Percentiles rank a stretch among this genome's conserved stretches.
Conservation (phyloP, 1,140 invertebrate genomes). For the Chironomus tepperi region DNA sequence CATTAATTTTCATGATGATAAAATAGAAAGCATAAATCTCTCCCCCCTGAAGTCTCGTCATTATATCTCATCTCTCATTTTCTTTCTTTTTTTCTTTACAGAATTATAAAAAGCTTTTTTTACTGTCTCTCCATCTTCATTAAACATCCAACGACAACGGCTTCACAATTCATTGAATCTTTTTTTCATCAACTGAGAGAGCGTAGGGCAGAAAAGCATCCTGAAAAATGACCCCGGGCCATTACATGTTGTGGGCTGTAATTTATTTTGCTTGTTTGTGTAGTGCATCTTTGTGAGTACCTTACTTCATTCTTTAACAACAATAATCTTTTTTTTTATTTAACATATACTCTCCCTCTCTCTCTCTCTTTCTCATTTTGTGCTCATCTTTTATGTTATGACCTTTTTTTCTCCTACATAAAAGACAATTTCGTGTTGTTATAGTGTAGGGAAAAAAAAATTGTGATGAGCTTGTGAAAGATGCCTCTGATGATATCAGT, state of each 20-base stretch:
- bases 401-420: too few species aligned
- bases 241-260: conserved; percentile 39
- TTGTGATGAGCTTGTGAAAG: too few species aligned
- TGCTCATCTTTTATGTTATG: too few species aligned
- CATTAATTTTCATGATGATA: too few species aligned
- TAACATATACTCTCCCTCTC: too few species aligned
- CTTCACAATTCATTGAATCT: neutral
- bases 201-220: neutral
- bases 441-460: too few species aligned
- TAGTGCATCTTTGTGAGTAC: conserved; percentile 41
- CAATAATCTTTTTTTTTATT: neutral
- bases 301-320: neutral
- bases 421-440: too few species aligned
- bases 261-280: conserved; percentile 40
- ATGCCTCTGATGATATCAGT: too few species aligned
- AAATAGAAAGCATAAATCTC: too few species aligned
- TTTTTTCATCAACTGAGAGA: neutral
- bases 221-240: conserved; percentile 37
- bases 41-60: neutral
- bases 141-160: neutral
- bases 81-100: neutral
- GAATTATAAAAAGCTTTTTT: neutral
- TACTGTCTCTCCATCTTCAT: neutral
- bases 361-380: too few species aligned
- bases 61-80: neutral